Evolutionary conservation across 2,797 vertebrate genomes (phyloP), one percentile per base, ranked within the genome.

Genomic region (Rallus crepitans): DNA sequence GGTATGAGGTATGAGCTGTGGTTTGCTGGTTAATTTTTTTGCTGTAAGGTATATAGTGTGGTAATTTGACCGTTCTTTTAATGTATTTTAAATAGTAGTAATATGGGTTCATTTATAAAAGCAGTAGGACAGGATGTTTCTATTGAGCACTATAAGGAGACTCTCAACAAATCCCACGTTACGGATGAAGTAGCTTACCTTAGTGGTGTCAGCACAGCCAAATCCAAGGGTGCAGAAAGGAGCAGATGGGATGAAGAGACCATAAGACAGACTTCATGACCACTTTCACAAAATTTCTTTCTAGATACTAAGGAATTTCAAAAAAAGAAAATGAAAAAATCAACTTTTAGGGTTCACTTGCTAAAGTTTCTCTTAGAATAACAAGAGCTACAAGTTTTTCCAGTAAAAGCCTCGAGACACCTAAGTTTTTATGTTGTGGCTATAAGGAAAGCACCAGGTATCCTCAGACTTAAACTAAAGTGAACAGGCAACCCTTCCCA

Each of bases 111-210:
- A 77, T 95, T 95, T 93, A 42, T 63, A 93, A 87, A 92, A 87
- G 85, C 75, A 83, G 89, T 59, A 73, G 82, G 69, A 76, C 21
- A 81, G 35, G 88, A 76, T 42, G 64, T 75, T 94, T 93, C 88
- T 93, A 20, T 23, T 25, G 77, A 93, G 53, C 0, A 1, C 40
- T 82, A 7, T 66, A 55, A 84, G n/a, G 3, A 84, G 82, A 65
- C 23, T 56, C 69, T 52, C 47, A 63, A 77, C 75, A 96, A 95
- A 87, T 23, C 65, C 70, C 64, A 85, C 48, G 24, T 16, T 79
- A 35, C 12, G 52, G 69, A 88, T 59, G 60, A 95, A 70, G 11
- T 39, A 13, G 2, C 52, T 85, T 70, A 94, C 50, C 33, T 82
- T 65, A 65, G 20, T 2, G 45, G 9, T 24, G 14, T 19, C 90